Evolutionary conservation across 2,888 invertebrate species (phyloP).

Genomic region (Apeira syringaria): DNA sequence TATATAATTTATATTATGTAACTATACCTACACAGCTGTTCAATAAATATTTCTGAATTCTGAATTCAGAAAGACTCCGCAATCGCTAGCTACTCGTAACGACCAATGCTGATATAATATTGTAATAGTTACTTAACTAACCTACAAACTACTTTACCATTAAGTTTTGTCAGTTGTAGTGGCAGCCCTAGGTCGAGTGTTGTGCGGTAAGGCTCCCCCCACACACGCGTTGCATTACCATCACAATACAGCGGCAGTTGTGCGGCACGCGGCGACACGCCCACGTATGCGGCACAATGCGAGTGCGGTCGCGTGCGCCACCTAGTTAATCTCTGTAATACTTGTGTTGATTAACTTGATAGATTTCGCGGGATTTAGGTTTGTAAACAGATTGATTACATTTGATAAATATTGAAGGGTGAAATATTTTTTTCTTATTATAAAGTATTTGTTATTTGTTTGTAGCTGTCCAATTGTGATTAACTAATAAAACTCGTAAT

Average conservation of each 20-base stretch:
- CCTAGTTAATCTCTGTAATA: conserved; percentile 17
- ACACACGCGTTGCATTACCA: conserved; percentile 32
- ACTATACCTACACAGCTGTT: too few relatives aligned
- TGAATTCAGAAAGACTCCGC: too few relatives aligned
- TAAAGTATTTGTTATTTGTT: too few relatives aligned
- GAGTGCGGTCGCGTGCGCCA: conserved; percentile 4
- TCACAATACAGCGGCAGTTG: conserved; percentile 34
- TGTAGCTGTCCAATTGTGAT: too few relatives aligned
- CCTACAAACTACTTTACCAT: too few relatives aligned
- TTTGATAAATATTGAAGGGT: conserved; percentile 11
- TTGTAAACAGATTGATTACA: conserved; percentile 19
- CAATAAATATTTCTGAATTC: too few relatives aligned
- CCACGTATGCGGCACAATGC: conserved; percentile 8
- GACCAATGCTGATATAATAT: too few relatives aligned
- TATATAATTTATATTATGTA: too few relatives aligned
- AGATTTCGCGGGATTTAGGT: conserved; percentile 8
- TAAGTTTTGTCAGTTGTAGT: too few relatives aligned
- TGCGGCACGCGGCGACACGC: conserved; percentile 17
- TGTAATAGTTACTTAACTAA: too few relatives aligned
- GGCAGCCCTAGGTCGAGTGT: conserved; percentile 8
- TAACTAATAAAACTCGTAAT: too few relatives aligned
- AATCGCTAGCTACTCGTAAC: too few relatives aligned
- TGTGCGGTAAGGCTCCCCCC: conserved; percentile 9
- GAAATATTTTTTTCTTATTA: not conserved
- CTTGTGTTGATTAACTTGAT: conserved; percentile 16